These are phyloP conservation scores for Scrobipalpa costella DNA, from an alignment of 2,888 invertebrate species.

Conservation along the genomic window DNA sequence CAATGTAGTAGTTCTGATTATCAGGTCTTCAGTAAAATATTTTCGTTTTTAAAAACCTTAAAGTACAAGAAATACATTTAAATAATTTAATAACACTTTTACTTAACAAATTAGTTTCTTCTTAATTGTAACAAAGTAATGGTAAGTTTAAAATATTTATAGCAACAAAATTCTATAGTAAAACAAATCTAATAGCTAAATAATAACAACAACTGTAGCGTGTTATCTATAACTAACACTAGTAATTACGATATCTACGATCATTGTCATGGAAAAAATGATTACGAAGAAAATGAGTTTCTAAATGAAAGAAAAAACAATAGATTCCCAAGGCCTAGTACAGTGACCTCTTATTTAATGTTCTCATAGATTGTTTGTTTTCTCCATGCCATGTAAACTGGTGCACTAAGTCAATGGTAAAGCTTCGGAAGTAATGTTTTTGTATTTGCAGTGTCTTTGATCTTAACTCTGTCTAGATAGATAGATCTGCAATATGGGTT, in stretches of 20 bases:
- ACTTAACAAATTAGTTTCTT: no score
- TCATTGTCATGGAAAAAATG: not conserved
- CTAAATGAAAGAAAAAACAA: conserved; percentile 17
- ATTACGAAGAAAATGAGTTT: conserved; percentile 5
- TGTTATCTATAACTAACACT: not conserved
- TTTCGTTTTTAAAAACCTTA: no score
- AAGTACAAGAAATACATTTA: no score
- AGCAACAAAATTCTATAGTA: no score
- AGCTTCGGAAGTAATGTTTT: no score
- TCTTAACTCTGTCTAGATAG: no score
- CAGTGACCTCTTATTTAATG: conserved; percentile 22
- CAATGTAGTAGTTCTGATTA: no score
- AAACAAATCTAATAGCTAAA: not conserved
- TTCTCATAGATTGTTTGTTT: conserved; percentile 43
- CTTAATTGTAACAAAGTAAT: no score
- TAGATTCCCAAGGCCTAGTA: conserved; percentile 13
- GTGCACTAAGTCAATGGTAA: conserved; percentile 35
- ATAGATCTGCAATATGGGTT: no score
- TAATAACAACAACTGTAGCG: not conserved
- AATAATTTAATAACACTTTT: no score
- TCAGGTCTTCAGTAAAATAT: no score
- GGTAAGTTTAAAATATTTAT: not conserved
- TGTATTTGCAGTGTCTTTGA: no score
- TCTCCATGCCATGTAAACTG: conserved; percentile 39
- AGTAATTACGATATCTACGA: conserved; percentile 6